Evolutionary conservation across 2,888 invertebrate species (phyloP), one percentile per base, ranked within the genome.

Genomic region (Encarsia formosa): DNA sequence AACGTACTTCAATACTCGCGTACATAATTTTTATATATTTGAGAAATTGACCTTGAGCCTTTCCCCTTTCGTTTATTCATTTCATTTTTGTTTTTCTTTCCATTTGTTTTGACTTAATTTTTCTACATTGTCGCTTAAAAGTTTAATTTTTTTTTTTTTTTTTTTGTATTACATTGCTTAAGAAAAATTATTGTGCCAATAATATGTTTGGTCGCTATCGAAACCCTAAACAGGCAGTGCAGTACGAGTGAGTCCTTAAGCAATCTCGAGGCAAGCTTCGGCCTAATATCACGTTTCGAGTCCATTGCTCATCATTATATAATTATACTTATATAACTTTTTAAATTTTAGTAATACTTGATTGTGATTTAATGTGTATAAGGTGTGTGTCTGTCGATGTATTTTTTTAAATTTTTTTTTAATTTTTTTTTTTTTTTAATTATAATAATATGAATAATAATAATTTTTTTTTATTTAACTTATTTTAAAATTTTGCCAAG

Each of bases 151-250:
- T 42, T 48, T 44, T 39, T 31, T 43, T 42, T 63, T 65, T 45
- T 45, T 52, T 41, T 41, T 32, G 48, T 49, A 63, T 65, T 66
- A 69, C 64, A 65, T 70, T 71, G 69, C 67, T 71, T 73, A 72
- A 68, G 71, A 72, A 71, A 73, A 73, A 73, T 73, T 71, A 73
- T 73, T 72, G 73, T 73, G 73, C 73, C 72, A 67, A 73, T 73
- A 73, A 73, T 73, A 57, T 67, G 68, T 70, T 70, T 71, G 73
- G 73, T 70, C 65, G 62, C 69, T 73, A 72, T 66, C 65, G 68
- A 69, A 70, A 72, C 73, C 73, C 73, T 73, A 72, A 71, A 73
- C 69, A 73, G 73, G 73, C 73, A 74, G 73, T 74, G 73, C 73
- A 73, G 66, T 73, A 71, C 66, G 66, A 70, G 71, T 70, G 71